Evolutionary conservation across 1,140 invertebrate species (phyloP).

Genomic region (Onthophagus taurus): DNA sequence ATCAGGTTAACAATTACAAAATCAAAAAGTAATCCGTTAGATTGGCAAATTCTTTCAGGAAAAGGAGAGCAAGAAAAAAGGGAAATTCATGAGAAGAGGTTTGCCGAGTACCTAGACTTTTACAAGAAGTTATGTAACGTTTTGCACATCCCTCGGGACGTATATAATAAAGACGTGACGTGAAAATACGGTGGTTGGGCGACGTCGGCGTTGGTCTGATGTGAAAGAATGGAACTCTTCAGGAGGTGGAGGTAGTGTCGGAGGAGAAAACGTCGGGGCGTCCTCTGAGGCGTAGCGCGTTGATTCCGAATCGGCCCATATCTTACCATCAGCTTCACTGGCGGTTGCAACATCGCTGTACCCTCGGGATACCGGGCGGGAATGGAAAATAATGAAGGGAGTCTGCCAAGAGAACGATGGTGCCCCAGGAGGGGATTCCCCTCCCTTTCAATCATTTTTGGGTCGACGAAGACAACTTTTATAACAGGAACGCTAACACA

Average conservation of each 20-base stretch:
- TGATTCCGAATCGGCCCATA: conserved; percentile 20
- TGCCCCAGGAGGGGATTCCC: neutral
- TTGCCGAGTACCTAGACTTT: too few species aligned
- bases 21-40: too few species aligned
- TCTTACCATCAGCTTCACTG: conserved; percentile 26
- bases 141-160: conserved; percentile 29
- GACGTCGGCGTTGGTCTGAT: too few species aligned
- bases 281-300: conserved; percentile 24
- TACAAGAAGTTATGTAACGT: conserved; percentile 37
- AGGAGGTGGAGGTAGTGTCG: conserved; percentile 21
- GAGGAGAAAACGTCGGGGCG: too few species aligned
- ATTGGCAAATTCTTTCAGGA: too few species aligned
- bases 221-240: conserved; percentile 28
- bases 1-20: too few species aligned
- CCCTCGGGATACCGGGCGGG: conserved; percentile 2
- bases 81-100: too few species aligned
- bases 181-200: conserved; percentile 26
- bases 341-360: neutral
- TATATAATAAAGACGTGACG: conserved; percentile 38
- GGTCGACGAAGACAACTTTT: too few species aligned
- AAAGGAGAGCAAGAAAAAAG: too few species aligned
- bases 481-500: too few species aligned
- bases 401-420: conserved; percentile 1
- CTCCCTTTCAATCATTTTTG: neutral
- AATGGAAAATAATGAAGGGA: conserved; percentile 16